Evolutionary conservation across 2,797 vertebrate species (phyloP).

Genomic region (Cryptoblepharus egeriae): DNA sequence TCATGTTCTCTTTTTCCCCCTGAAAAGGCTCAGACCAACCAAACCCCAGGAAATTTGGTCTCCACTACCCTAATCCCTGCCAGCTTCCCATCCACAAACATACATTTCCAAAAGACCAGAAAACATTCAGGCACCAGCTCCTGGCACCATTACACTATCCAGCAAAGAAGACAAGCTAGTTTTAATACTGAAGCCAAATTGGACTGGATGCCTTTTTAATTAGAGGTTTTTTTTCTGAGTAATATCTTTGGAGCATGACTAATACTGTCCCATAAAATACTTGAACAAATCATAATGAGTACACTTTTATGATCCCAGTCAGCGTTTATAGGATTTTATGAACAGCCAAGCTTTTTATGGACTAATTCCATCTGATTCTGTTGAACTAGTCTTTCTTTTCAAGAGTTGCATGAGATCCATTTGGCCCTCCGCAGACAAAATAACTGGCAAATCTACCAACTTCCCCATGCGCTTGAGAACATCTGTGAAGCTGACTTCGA

Average conservation of each 20-base stretch:
- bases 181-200: background rate
- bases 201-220: background rate
- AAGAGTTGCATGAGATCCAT: background rate
- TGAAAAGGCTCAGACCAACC: too few species aligned
- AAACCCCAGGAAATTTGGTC: too few species aligned
- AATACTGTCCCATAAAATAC: background rate
- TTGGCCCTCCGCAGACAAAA: background rate
- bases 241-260: background rate
- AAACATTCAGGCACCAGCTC: background rate
- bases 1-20: too few species aligned
- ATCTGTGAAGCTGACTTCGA: too few species aligned
- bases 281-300: background rate
- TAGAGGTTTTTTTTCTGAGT: slow-evolving; percentile 1
- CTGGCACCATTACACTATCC: background rate
- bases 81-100: too few species aligned
- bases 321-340: background rate
- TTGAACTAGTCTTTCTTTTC: background rate
- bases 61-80: too few species aligned
- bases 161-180: background rate
- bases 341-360: background rate
- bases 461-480: background rate
- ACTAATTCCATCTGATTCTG: background rate
- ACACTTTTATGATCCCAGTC: slow-evolving; percentile 11
- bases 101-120: background rate
- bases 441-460: background rate